phyloP scores from a whole-genome alignment of 1,140 invertebrate genomes.

The Drosophila bocqueti region DNA sequence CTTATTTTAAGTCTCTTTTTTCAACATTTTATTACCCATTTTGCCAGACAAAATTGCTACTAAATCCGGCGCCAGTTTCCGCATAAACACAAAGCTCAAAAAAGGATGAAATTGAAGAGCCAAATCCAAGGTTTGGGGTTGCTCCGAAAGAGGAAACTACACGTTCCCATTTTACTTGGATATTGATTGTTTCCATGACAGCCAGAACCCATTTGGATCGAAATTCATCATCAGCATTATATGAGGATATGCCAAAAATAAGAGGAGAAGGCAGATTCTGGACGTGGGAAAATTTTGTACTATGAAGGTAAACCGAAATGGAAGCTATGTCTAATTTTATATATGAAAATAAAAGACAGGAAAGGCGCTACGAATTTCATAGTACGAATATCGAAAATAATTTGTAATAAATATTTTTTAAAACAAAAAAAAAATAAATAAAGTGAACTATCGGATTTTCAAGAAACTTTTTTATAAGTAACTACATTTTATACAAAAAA shows the following conservation, averaged over 20 bases:
- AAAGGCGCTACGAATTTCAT: no score
- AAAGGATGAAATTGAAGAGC: constrained; percentile 44
- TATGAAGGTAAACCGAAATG: no score
- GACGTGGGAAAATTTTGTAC: neutral
- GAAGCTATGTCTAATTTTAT: neutral
- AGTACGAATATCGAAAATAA: no score
- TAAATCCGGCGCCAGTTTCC: constrained; percentile 77
- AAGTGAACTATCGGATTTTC: no score
- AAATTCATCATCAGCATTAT: constrained; percentile 11
- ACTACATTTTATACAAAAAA: neutral
- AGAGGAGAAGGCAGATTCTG: neutral
- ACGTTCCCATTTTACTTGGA: constrained; percentile 9
- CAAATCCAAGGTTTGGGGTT: constrained; percentile 11
- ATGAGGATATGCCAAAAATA: constrained; percentile 1
- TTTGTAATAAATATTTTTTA: neutral
- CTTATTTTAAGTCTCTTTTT: constrained; percentile 46
- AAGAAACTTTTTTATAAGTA: no score
- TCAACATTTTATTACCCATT: constrained; percentile 58
- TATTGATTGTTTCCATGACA: constrained; percentile 25
- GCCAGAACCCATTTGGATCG: constrained; percentile 26
- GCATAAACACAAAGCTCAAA: constrained; percentile 60
- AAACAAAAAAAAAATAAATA: neutral
- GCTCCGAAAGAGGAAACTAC: constrained; percentile 17
- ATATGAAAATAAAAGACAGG: neutral
- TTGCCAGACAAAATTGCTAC: constrained; percentile 72